Evolutionary conservation across 2,797 vertebrate species (phyloP).

Genomic region (Gorsachius magnificus): DNA sequence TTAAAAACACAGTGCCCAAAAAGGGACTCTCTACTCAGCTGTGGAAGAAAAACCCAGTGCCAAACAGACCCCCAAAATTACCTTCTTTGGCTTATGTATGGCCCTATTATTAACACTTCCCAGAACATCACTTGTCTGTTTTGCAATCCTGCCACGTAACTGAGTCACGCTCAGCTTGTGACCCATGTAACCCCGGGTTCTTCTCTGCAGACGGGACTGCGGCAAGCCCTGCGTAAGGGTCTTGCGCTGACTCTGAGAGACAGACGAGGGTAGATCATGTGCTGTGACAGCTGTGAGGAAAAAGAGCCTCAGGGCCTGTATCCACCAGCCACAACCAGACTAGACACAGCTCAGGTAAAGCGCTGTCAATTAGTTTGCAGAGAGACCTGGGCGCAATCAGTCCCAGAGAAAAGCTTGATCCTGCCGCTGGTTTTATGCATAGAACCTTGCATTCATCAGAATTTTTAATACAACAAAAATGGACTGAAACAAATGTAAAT

Average conservation of each 20-base stretch:
- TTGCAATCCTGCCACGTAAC: not conserved
- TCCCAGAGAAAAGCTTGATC: not conserved
- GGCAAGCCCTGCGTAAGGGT: fast-evolving
- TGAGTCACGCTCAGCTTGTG: not conserved
- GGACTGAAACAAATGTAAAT: not conserved
- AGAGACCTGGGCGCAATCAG: not conserved
- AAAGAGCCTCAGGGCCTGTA: not conserved
- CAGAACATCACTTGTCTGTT: not conserved
- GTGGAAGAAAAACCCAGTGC: not conserved
- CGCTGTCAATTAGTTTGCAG: not conserved
- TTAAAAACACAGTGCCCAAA: not conserved
- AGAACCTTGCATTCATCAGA: not conserved
- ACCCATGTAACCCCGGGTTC: not conserved
- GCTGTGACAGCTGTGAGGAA: not conserved
- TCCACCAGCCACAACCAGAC: not conserved
- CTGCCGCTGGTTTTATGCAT: not conserved
- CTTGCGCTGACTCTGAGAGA: not conserved
- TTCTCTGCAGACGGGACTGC: not conserved
- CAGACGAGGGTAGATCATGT: not conserved
- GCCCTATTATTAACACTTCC: not conserved
- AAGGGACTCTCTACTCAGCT: not conserved
- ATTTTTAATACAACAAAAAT: not conserved
- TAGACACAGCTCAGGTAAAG: not conserved
- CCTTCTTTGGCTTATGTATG: not conserved
- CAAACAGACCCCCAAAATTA: not conserved